These are phyloP conservation scores for Daktulosphaira vitifoliae DNA, from an alignment of 1,140 invertebrate genomes.

Conservation along the genomic window DNA sequence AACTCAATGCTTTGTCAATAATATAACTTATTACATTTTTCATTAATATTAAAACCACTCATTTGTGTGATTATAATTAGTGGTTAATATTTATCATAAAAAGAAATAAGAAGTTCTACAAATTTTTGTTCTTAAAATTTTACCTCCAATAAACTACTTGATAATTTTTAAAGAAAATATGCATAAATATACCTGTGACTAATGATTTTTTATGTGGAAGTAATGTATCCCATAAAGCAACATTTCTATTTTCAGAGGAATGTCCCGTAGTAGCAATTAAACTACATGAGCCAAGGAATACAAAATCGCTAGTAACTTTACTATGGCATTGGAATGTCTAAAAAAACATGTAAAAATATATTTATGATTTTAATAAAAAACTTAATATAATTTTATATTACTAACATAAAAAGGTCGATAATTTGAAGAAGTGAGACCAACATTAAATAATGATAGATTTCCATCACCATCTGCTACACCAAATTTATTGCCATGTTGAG, in stretches of 20 bases:
- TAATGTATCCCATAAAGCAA: constrained; percentile 97
- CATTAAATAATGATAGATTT: constrained; percentile 81
- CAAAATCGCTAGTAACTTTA: constrained; percentile 94
- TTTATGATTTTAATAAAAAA: too few species aligned
- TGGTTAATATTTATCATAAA: too few species aligned
- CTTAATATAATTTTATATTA: constrained; percentile 38
- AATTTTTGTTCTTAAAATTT: too few species aligned
- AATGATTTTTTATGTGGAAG: constrained; percentile 89
- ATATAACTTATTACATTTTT: too few species aligned
- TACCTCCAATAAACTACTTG: too few species aligned
- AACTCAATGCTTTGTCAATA: too few species aligned
- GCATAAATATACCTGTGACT: constrained; percentile 78
- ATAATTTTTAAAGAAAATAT: too few species aligned
- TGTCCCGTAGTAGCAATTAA: constrained; percentile 95
- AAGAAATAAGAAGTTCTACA: too few species aligned
- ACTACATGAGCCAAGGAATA: constrained; percentile 94
- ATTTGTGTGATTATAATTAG: too few species aligned
- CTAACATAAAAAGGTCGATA: constrained; percentile 93
- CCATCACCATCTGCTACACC: constrained; percentile 89
- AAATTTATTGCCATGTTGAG: constrained; percentile 96
- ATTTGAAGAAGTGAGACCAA: constrained; percentile 70
- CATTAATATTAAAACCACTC: too few species aligned
- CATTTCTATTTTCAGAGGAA: constrained; percentile 92
- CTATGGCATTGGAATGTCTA: constrained; percentile 94
- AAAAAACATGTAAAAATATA: constrained; percentile 43